Conservation (phyloP, 2,113 vertebrate genomes). For the Triplophysa rosa region DNA sequence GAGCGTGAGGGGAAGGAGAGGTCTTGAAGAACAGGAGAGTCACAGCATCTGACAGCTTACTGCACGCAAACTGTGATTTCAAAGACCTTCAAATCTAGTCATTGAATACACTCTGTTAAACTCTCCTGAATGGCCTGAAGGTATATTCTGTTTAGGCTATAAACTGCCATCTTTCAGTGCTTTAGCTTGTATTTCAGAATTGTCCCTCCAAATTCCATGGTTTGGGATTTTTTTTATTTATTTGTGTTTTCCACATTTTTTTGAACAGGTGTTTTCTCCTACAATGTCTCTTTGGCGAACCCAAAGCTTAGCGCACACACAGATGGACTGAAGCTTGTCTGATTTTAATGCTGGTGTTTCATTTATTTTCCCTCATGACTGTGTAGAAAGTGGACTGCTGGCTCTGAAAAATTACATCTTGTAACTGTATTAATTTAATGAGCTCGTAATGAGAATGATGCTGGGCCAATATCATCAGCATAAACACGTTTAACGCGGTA, state of each 20-base stretch:
- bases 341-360: constrained; percentile 41
- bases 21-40: constrained; percentile 21
- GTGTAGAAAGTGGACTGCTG: constrained; percentile 38
- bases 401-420: constrained; percentile 37
- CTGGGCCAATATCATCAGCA: constrained; percentile 41
- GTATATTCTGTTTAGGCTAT: not conserved
- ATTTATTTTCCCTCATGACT: constrained; percentile 49
- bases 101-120: not conserved
- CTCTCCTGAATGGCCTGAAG: not conserved
- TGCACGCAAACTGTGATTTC: not conserved
- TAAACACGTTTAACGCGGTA: constrained; percentile 50
- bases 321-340: constrained; percentile 40
- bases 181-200: not conserved
- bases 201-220: not conserved
- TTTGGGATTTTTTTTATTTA: not conserved
- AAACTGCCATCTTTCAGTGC: not conserved
- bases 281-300: not conserved
- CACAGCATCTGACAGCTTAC: constrained; percentile 24
- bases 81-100: not conserved
- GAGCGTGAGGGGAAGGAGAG: not conserved
- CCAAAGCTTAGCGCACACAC: constrained; percentile 6
- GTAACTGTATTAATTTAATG: constrained; percentile 56
- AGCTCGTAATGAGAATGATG: constrained; percentile 52
- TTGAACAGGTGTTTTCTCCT: constrained; percentile 4
- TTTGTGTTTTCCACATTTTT: not conserved